Conservation (phyloP, 37 sponge, comb jelly and placozoan species). For the Haliclona indistincta region DNA sequence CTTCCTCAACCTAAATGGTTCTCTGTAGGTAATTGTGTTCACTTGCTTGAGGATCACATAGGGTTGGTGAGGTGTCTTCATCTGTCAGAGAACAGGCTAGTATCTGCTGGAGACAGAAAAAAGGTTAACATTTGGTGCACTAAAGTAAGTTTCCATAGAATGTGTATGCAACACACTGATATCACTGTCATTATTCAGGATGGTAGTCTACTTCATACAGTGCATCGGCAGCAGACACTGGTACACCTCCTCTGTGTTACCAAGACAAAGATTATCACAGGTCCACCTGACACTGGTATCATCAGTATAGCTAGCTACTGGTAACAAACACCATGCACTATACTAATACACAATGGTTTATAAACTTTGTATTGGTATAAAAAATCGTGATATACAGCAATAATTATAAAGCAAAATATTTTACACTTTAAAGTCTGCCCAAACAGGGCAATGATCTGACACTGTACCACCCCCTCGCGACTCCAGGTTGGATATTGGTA, state of each 20-base stretch:
- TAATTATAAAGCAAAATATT: not conserved
- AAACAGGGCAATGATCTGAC: conserved; percentile 50
- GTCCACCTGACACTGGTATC: conserved; percentile 84
- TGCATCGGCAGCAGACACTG: conserved; percentile 71
- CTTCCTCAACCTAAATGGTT: not conserved
- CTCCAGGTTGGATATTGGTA: not conserved
- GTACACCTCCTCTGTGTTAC: conserved; percentile 74
- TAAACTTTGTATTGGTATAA: not conserved
- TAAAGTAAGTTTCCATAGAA: conserved; percentile 19
- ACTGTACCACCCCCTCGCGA: conserved; percentile 6
- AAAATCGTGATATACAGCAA: not conserved
- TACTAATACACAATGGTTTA: not conserved
- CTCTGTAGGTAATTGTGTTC: conserved; percentile 30
- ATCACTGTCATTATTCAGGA: conserved; percentile 19
- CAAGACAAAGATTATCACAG: conserved; percentile 74
- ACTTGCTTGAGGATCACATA: conserved; percentile 65
- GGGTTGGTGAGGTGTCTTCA: conserved; percentile 72
- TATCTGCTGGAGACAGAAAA: conserved; percentile 79
- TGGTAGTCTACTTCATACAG: conserved; percentile 43
- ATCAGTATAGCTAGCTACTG: conserved; percentile 65
- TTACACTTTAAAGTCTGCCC: conserved; percentile 18
- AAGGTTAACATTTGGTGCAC: conserved; percentile 67
- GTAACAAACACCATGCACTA: conserved; percentile 31
- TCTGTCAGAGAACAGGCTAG: conserved; percentile 35
- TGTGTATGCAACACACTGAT: not conserved